A percentile compares a stretch with the other conserved stretches of the same genome.
Conservation (phyloP, 2,888 invertebrate genomes). For the Ormyrus pomaceus region DNA sequence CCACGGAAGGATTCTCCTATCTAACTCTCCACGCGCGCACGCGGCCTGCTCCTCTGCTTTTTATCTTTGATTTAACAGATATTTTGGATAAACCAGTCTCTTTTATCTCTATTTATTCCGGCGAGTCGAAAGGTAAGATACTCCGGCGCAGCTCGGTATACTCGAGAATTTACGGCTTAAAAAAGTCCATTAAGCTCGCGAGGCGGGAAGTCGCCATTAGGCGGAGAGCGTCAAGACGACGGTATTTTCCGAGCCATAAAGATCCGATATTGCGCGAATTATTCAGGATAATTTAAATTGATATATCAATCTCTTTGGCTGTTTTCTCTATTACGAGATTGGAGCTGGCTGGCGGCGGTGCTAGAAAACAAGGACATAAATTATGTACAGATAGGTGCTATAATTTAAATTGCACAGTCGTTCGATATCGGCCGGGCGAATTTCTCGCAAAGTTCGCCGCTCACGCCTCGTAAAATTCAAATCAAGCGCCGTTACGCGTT, state of each 20-base stretch:
- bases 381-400: constrained; percentile 66
- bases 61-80: too few relatives aligned
- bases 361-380: constrained; percentile 73
- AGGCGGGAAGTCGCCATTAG: constrained; percentile 66
- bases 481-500: constrained; percentile 65
- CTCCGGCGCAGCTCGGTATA: constrained; percentile 23
- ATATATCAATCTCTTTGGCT: constrained; percentile 65
- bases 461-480: constrained; percentile 71
- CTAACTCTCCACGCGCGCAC: not conserved
- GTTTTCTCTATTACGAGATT: constrained; percentile 20
- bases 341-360: constrained; percentile 30
- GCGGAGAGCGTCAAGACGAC: constrained; percentile 56
- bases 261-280: constrained; percentile 73
- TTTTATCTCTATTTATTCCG: too few relatives aligned
- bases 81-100: too few relatives aligned
- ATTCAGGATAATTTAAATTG: constrained; percentile 75
- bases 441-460: constrained; percentile 56
- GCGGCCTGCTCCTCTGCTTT: too few relatives aligned
- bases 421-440: constrained; percentile 59
- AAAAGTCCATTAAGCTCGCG: constrained; percentile 67
- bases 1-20: not conserved
- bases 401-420: constrained; percentile 71
- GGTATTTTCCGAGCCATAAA: constrained; percentile 73
- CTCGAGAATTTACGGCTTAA: constrained; percentile 61
- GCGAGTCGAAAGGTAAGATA: too few relatives aligned